Conservation (phyloP, 2,113 vertebrate species). For the Brachypodius melanocephalos region DNA sequence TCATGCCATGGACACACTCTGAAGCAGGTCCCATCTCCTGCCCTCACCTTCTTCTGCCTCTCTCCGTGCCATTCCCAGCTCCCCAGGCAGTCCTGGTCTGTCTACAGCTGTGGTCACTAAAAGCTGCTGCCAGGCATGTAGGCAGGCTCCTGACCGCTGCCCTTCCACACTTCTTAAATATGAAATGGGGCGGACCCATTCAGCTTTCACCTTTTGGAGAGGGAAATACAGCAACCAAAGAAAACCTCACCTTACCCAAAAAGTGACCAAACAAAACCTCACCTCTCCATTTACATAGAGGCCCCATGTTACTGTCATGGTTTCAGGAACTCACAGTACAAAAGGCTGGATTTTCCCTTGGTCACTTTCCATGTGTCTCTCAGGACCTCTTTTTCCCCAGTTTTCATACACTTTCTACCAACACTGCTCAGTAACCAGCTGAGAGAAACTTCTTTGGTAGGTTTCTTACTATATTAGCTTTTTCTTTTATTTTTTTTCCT, state of each 20-base stretch:
- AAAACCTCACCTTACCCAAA: not conserved
- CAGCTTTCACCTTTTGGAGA: not conserved
- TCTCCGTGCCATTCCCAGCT: not conserved
- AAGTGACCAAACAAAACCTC: not conserved
- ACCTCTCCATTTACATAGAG: not conserved
- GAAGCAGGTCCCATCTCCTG: not conserved
- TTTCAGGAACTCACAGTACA: not conserved
- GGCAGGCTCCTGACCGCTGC: not conserved
- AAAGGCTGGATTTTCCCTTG: not conserved
- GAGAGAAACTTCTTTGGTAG: not conserved
- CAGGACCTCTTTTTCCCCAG: not conserved
- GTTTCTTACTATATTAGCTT: not conserved
- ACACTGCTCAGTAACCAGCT: not conserved
- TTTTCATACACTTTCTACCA: not conserved
- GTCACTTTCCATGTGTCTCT: not conserved
- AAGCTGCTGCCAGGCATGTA: not conserved
- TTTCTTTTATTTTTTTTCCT: not conserved
- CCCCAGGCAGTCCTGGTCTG: not conserved
- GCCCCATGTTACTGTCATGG: not conserved
- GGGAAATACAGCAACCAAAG: not conserved
- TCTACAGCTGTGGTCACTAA: not conserved
- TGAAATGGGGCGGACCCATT: not conserved
- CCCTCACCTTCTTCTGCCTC: not conserved
- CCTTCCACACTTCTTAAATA: not conserved
- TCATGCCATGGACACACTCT: accelerated